Percentiles rank a stretch among this genome's conserved stretches.
Conservation (phyloP, 2,113 vertebrate genomes). For the Echinops telfairi region DNA sequence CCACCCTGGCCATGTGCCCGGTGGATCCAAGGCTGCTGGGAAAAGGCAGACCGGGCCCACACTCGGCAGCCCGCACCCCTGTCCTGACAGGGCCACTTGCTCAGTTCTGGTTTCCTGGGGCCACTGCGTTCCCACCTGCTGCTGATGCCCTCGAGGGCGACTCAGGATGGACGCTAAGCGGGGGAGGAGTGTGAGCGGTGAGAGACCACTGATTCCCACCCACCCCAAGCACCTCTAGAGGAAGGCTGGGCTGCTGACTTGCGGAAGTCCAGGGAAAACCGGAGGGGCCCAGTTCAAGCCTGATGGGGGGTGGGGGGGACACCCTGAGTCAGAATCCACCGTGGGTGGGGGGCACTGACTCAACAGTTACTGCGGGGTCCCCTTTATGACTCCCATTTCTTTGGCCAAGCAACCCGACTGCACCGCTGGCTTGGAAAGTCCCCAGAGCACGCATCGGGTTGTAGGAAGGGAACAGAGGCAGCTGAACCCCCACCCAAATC, state of each 20-base stretch:
- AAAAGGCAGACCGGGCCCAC: too few relatives aligned
- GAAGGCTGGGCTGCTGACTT: not conserved
- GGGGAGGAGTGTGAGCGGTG: not conserved
- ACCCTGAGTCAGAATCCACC: not conserved
- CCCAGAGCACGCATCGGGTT: not conserved
- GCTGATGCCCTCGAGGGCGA: accelerated
- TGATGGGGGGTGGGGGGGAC: not conserved
- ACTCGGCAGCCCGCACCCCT: not conserved
- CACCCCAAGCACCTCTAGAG: not conserved
- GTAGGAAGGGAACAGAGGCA: not conserved
- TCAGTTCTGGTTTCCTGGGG: accelerated
- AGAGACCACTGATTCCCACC: not conserved
- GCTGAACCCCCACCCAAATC: not conserved
- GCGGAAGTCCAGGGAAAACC: not conserved
- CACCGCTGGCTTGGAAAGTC: not conserved
- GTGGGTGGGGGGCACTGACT: not conserved
- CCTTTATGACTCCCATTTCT: not conserved
- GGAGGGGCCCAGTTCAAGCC: not conserved
- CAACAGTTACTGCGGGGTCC: accelerated
- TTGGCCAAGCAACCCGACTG: not conserved
- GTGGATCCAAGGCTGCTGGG: not conserved
- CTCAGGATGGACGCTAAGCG: not conserved
- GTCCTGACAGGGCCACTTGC: too few relatives aligned
- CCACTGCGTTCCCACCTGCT: accelerated
- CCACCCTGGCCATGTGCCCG: accelerated